Conservation (phyloP, 2,113 vertebrate genomes). For the Phrynocephalus versicolor region DNA sequence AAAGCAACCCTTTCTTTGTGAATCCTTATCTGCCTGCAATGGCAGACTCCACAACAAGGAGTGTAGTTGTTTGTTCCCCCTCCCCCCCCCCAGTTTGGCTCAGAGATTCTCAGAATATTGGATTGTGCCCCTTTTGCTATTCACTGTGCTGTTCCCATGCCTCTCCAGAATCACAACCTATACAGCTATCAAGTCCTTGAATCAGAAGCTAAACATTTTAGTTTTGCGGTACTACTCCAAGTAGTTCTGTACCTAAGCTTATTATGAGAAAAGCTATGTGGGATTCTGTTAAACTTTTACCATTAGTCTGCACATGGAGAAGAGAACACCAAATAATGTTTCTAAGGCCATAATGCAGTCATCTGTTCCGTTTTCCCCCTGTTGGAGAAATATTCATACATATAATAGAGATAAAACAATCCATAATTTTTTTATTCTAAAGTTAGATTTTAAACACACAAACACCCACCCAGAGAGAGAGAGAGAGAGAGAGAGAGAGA, state of each 20-base stretch:
- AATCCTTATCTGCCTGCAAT: not conserved
- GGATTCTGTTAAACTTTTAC: conserved; percentile 77
- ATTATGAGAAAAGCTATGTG: not conserved
- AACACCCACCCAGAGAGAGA: too few species aligned
- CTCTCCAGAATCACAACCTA: not conserved
- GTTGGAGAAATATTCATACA: conserved; percentile 25
- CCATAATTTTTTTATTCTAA: not conserved
- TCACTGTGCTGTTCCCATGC: too few species aligned
- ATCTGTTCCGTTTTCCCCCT: conserved; percentile 91
- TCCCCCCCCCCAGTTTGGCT: not conserved
- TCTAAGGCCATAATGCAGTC: conserved; percentile 93
- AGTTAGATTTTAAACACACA: not conserved
- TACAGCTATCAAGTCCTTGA: fast-evolving
- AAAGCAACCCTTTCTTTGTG: not conserved
- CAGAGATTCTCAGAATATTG: not conserved
- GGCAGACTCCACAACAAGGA: not conserved
- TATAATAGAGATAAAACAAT: not conserved
- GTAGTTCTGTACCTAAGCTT: not conserved
- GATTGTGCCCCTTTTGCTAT: not conserved
- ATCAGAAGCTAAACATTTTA: not conserved
- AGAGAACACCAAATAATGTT: conserved; percentile 94
- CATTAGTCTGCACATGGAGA: conserved; percentile 97
- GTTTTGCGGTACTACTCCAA: not conserved
- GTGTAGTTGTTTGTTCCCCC: not conserved
- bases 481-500: too few species aligned